Percentiles rank a stretch among this genome's conserved stretches.
These are phyloP conservation scores for Medauroidea extradentata DNA, from an alignment of 1,140 invertebrate species.

Conservation along the genomic window DNA sequence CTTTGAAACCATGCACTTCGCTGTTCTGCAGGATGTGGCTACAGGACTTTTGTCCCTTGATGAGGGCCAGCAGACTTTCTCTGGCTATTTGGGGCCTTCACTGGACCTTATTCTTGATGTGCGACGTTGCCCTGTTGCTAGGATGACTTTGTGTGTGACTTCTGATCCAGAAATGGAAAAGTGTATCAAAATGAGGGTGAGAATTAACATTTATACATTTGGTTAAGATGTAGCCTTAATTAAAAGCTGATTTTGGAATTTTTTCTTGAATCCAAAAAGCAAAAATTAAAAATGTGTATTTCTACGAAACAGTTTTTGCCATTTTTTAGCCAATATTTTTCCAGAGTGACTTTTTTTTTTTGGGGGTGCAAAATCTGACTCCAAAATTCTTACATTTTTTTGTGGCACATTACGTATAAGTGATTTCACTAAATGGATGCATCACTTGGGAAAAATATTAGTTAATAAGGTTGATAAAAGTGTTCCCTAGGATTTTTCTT, in stretches of 20 bases:
- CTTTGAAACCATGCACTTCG: too few species aligned
- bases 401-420: too few species aligned
- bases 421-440: too few species aligned
- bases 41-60: constrained; percentile 54
- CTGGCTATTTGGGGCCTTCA: constrained; percentile 53
- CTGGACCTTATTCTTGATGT: constrained; percentile 67
- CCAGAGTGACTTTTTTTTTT: too few species aligned
- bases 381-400: too few species aligned
- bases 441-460: too few species aligned
- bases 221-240: not conserved
- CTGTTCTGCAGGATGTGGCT: constrained; percentile 60
- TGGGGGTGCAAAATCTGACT: too few species aligned
- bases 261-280: not conserved
- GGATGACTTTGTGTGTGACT: constrained; percentile 83
- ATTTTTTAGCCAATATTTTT: too few species aligned
- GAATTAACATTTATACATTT: constrained; percentile 26
- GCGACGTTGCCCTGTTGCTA: constrained; percentile 70
- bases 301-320: too few species aligned
- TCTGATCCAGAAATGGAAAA: constrained; percentile 87
- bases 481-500: too few species aligned
- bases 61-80: constrained; percentile 57
- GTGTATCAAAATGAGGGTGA: constrained; percentile 90
- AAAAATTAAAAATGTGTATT: too few species aligned
- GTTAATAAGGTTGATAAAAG: too few species aligned
- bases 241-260: not conserved